phyloP scores from a whole-genome alignment of 2,113 vertebrate species.

The Balaenoptera acutorostrata region DNA sequence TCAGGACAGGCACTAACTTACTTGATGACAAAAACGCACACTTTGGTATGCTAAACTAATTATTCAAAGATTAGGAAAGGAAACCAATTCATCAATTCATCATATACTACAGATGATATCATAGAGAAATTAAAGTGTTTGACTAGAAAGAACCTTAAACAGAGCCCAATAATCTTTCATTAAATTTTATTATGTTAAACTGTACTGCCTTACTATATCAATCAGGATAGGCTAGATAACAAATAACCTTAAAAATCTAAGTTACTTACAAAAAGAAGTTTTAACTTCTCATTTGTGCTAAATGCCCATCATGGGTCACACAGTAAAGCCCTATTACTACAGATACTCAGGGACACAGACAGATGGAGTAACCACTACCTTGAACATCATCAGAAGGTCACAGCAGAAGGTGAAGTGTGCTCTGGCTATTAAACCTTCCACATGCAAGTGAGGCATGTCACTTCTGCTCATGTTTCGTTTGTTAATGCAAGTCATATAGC shows the following conservation, averaged over 20 bases:
- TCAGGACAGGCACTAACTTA: neutral
- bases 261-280: neutral
- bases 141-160: neutral
- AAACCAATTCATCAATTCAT: neutral
- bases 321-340: neutral
- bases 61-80: neutral
- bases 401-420: neutral
- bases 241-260: neutral
- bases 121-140: neutral
- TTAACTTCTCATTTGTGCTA: neutral
- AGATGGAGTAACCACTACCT: neutral
- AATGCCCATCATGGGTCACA: neutral
- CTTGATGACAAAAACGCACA: neutral
- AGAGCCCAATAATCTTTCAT: neutral
- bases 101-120: neutral
- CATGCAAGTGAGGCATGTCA: neutral
- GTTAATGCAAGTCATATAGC: neutral
- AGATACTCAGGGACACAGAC: neutral
- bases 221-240: neutral
- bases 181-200: neutral
- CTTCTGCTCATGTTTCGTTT: neutral
- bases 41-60: neutral
- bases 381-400: neutral
- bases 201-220: neutral
- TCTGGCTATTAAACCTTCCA: neutral